A percentile compares a stretch with the other conserved stretches of the same genome.
These are phyloP conservation scores for Hecatera dysodea DNA, from an alignment of 2,888 invertebrate genomes.

Conservation along the genomic window DNA sequence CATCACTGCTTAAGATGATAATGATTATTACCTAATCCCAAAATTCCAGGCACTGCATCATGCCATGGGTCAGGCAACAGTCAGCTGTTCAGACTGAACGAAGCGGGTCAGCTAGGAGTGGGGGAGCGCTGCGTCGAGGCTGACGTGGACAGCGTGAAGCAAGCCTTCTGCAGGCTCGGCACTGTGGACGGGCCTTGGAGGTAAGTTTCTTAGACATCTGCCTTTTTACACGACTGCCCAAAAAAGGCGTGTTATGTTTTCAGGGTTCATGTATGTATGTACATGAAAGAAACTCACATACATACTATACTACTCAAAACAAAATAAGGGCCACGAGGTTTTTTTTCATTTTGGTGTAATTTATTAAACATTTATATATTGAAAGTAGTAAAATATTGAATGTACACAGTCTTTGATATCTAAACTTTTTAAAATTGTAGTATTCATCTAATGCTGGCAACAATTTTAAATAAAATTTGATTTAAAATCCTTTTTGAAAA, in stretches of 20 bases:
- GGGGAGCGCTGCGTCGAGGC: conserved; percentile 99
- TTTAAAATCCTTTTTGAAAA: too few relatives aligned
- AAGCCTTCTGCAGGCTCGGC: conserved; percentile 97
- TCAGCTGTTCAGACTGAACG: conserved; percentile 97
- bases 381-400: too few relatives aligned
- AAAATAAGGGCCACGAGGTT: too few relatives aligned
- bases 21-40: not conserved
- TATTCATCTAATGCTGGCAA: too few relatives aligned
- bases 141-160: conserved; percentile 95
- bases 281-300: too few relatives aligned
- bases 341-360: too few relatives aligned
- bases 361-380: too few relatives aligned
- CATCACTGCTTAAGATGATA: too few relatives aligned
- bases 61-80: conserved; percentile 99
- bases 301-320: too few relatives aligned
- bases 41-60: conserved; percentile 92
- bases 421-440: too few relatives aligned
- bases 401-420: too few relatives aligned
- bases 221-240: not conserved
- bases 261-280: not conserved
- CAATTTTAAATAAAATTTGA: too few relatives aligned
- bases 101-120: conserved; percentile 97
- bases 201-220: conserved; percentile 58
- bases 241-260: not conserved
- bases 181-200: conserved; percentile 99